Percentiles rank a stretch among this genome's conserved stretches.
These are phyloP conservation scores for Stomorhina lunata DNA, from an alignment of 2,888 invertebrate genomes.

Conservation along the genomic window DNA sequence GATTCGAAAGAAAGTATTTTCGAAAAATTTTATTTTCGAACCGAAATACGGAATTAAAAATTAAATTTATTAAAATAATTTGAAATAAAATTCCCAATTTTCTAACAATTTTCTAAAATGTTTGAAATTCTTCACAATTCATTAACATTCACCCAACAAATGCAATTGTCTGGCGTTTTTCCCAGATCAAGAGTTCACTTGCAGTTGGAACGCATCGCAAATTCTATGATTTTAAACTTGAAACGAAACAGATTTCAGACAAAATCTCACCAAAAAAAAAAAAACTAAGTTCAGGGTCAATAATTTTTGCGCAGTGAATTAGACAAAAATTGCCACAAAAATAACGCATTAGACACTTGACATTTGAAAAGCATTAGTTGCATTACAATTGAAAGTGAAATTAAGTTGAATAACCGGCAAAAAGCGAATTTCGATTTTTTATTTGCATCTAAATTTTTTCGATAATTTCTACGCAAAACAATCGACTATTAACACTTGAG, in stretches of 20 bases:
- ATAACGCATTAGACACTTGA: slow-evolving; percentile 26
- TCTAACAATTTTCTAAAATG: too few species aligned
- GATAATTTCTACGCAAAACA: slow-evolving; percentile 47
- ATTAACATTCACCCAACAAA: not conserved
- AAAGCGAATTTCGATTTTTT: not conserved
- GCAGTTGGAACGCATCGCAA: not conserved
- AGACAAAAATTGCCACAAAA: not conserved
- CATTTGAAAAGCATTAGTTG: slow-evolving; percentile 44
- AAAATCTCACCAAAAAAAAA: not conserved
- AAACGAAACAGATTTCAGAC: slow-evolving; percentile 6
- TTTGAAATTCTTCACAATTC: slow-evolving; percentile 10
- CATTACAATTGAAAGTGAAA: not conserved
- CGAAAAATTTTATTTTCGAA: too few species aligned
- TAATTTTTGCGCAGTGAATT: slow-evolving; percentile 38
- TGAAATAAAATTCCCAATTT: too few species aligned
- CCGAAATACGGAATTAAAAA: too few species aligned
- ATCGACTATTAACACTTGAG: not conserved
- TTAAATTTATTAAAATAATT: too few species aligned
- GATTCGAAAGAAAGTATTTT: too few species aligned
- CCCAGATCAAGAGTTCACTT: slow-evolving; percentile 27
- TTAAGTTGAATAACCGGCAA: slow-evolving; percentile 44
- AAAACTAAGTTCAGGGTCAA: slow-evolving; percentile 61
- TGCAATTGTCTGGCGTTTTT: slow-evolving; percentile 8
- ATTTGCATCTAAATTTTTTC: not conserved
- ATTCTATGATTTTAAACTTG: slow-evolving; percentile 23